Conservation (phyloP, 2,797 vertebrate species). For the Bovichtus variegatus region DNA sequence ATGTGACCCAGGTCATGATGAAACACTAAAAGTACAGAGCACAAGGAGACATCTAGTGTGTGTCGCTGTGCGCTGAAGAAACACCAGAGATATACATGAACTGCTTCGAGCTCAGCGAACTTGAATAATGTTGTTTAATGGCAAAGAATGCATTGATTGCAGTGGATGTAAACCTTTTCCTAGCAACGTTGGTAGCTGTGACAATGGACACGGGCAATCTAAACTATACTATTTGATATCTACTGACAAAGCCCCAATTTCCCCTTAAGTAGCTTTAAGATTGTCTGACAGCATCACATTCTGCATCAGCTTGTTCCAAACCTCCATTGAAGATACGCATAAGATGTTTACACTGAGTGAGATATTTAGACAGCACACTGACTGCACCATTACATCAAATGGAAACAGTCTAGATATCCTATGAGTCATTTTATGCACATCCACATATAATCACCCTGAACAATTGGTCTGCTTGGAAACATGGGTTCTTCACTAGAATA, state of each 20-base stretch:
- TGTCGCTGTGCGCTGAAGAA: not conserved
- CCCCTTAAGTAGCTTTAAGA: not conserved
- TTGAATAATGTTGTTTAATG: not conserved
- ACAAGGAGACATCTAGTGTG: not conserved
- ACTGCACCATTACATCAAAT: conserved; percentile 8
- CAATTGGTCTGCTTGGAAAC: not conserved
- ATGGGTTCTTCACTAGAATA: not conserved
- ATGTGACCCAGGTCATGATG: not conserved
- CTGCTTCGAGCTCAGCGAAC: not conserved
- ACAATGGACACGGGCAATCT: not conserved
- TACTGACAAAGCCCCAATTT: not conserved
- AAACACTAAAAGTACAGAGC: not conserved
- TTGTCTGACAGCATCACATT: conserved; percentile 23
- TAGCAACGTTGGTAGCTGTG: not conserved
- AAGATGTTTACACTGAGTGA: not conserved
- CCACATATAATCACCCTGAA: not conserved
- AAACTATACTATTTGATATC: not conserved
- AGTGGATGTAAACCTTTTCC: not conserved
- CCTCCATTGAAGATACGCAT: conserved; percentile 12
- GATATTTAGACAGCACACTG: conserved; percentile 15
- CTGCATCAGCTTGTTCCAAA: conserved; percentile 14
- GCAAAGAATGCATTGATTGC: not conserved
- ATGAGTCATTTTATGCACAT: conserved; percentile 9
- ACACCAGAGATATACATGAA: not conserved
- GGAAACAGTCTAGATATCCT: conserved; percentile 21